phyloP scores from a whole-genome alignment of 2,888 invertebrate genomes.

The Polylopha cassiicola region DNA sequence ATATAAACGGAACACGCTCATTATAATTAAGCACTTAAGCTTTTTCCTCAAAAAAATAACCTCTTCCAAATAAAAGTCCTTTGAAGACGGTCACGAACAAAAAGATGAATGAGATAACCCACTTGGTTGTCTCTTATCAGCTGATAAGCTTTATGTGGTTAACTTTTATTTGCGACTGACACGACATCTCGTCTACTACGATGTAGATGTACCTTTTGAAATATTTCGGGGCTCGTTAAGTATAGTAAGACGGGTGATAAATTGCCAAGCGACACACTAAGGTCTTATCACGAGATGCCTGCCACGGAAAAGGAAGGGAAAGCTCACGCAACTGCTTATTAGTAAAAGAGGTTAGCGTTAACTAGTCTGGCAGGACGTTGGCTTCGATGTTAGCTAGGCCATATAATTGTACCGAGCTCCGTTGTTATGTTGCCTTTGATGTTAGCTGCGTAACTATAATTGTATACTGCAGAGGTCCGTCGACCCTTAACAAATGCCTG shows the following conservation, averaged over 20 bases:
- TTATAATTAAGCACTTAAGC: not conserved
- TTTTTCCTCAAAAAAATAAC: constrained; percentile 6
- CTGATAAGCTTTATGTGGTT: constrained; percentile 59
- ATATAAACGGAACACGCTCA: not conserved
- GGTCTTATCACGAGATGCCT: constrained; percentile 24
- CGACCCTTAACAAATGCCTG: constrained; percentile 9
- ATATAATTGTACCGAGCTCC: too few species aligned
- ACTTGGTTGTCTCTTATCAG: constrained; percentile 37
- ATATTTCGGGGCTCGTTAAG: constrained; percentile 35
- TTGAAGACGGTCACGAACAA: constrained; percentile 7
- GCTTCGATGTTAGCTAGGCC: too few species aligned
- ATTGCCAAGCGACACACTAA: constrained; percentile 20
- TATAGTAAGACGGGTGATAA: constrained; percentile 12
- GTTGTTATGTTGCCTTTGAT: too few species aligned
- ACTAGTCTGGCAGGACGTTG: too few species aligned
- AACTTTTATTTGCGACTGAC: constrained; percentile 64
- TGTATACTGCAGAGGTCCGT: constrained; percentile 1
- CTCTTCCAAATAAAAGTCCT: constrained; percentile 1
- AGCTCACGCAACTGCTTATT: constrained; percentile 29
- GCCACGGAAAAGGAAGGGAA: constrained; percentile 15
- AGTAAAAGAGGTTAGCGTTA: too few species aligned
- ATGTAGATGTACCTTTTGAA: constrained; percentile 48
- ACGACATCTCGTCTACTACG: constrained; percentile 49
- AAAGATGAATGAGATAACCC: constrained; percentile 13
- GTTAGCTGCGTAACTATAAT: not conserved